Conservation (phyloP, 2,888 invertebrate genomes). For the Parascotia fuliginaria region DNA sequence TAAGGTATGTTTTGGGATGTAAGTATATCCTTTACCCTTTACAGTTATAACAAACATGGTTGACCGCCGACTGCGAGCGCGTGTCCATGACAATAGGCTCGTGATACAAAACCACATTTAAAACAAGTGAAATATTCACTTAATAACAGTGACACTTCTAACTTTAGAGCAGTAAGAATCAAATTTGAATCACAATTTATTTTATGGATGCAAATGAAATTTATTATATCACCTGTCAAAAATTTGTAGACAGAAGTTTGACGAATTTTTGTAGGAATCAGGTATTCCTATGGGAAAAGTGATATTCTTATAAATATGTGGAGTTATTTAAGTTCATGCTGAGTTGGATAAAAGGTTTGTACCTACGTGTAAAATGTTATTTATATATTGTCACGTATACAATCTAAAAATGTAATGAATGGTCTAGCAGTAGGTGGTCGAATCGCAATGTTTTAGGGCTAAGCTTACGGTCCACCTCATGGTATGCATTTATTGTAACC, state of each 20-base stretch:
- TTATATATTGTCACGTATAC: too few relatives aligned
- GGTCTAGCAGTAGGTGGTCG: too few relatives aligned
- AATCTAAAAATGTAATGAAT: too few relatives aligned
- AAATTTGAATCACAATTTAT: neutral
- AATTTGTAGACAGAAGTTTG: slow-evolving; percentile 39
- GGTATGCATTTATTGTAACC: too few relatives aligned
- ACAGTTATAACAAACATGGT: slow-evolving; percentile 11
- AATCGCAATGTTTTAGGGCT: too few relatives aligned
- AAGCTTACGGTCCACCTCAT: too few relatives aligned
- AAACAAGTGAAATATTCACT: too few relatives aligned
- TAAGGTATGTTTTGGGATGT: too few relatives aligned
- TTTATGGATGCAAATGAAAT: neutral
- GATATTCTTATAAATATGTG: slow-evolving; percentile 17
- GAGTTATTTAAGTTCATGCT: slow-evolving; percentile 4
- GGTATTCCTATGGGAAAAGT: slow-evolving; percentile 37
- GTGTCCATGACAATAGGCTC: slow-evolving; percentile 37
- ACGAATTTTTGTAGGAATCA: slow-evolving; percentile 34
- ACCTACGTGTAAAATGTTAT: neutral
- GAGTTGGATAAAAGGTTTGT: slow-evolving; percentile 5
- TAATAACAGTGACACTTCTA: neutral
- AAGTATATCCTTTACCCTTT: slow-evolving; percentile 4
- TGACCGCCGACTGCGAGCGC: slow-evolving; percentile 46
- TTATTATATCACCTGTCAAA: slow-evolving; percentile 32
- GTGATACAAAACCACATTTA: neutral
- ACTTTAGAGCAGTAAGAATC: neutral